Evolutionary conservation across 2,797 vertebrate genomes (phyloP).

Genomic region (Poecilia velifera): DNA sequence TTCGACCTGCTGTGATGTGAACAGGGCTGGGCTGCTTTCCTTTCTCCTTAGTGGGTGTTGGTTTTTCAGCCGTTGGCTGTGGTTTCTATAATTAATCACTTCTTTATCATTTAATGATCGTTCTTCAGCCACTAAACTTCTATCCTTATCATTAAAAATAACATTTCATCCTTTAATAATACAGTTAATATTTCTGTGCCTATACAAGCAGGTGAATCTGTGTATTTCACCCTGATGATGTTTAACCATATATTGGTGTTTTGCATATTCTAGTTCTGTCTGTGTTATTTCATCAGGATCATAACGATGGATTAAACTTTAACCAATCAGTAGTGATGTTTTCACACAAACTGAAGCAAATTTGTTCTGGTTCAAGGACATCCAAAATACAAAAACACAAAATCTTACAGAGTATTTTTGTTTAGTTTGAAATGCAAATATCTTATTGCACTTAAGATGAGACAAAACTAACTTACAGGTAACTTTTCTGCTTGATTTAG

Average conservation of each 20-base stretch:
- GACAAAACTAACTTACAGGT: too few species aligned
- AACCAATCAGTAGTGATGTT: neutral
- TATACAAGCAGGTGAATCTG: neutral
- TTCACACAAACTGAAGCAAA: neutral
- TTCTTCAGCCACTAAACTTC: neutral
- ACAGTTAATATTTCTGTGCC: neutral
- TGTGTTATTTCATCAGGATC: neutral
- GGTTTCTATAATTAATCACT: neutral
- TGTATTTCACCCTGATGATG: neutral
- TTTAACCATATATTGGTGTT: neutral
- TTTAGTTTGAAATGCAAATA: too few species aligned
- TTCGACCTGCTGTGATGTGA: slow-evolving; percentile 24
- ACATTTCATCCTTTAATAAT: neutral
- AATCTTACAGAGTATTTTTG: too few species aligned
- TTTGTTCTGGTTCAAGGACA: neutral
- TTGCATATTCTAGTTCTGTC: neutral
- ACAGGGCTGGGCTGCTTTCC: slow-evolving; percentile 47
- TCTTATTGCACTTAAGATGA: too few species aligned
- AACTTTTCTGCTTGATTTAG: too few species aligned
- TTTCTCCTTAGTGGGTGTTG: slow-evolving; percentile 59
- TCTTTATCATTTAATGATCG: neutral
- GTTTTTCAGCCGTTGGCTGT: slow-evolving; percentile 28
- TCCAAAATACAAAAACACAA: too few species aligned
- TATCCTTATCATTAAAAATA: neutral
- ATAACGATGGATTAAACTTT: neutral